Evolutionary conservation across 2,113 vertebrate genomes (phyloP), one percentile per base, ranked within the genome.

Genomic region (Perccottus glenii): DNA sequence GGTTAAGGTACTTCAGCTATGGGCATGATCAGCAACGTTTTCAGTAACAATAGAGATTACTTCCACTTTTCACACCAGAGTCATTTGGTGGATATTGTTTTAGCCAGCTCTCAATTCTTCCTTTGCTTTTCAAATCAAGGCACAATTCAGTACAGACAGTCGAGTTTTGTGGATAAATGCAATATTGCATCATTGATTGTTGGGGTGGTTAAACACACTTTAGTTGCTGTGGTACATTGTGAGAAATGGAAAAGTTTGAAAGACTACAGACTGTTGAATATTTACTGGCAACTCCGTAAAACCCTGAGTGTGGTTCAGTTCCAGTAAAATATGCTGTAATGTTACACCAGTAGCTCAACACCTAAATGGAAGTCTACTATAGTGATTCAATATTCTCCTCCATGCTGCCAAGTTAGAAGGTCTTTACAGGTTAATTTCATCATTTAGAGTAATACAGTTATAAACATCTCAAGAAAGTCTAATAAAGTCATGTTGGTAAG

Each of bases 11-110:
- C 9, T n/a, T 45, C 42, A 62, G 14, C 51, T 40, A 44, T 62
- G 60, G 52, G 40, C 3, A 38, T 63, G 11, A 40, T 45, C 19
- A 27, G 19, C 19, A 27, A 27, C 19, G 19, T 56, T 62, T 64
- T 48, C 16, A 63, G 15, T 36, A 60, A 73, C 19, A 27, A 27
- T 27, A 27, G 19, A 27, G 19, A 42, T 59, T 44, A 82, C 79
- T 74, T 85, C 83, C 82, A 77, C 12, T 71, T 76, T 76, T 65
- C 46, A 51, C 51, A 44, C 59, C 73, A 70, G 60, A 49, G 61
- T 3, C 9, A 53, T 9, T 50, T 33, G 50, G 49, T 46, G 0
- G 40, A 60, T 15, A 68, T 46, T 52, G 27, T 33, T 6, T 40
- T 12, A 52, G 50, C 50, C 50, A 40, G 38, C 8, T 40, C 38